These are phyloP conservation scores for Enteromius anoplus DNA, from an alignment of 2,797 vertebrate genomes.

Conservation along the genomic window DNA sequence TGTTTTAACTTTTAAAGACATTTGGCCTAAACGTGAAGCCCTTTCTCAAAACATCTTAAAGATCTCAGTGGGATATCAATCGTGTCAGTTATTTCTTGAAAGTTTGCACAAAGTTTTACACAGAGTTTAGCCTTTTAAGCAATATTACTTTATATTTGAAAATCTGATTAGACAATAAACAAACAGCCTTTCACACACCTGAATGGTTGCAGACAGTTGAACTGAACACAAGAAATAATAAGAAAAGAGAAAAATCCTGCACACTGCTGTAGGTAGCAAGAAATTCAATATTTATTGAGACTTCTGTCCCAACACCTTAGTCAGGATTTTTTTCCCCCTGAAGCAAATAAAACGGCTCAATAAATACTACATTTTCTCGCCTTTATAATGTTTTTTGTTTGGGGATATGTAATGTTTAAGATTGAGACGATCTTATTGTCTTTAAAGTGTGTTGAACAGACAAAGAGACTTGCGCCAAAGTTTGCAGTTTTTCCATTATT, in stretches of 20 bases:
- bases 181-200: not conserved
- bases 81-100: not conserved
- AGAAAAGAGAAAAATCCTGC: not conserved
- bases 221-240: not conserved
- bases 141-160: slow-evolving; percentile 31
- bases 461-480: slow-evolving; percentile 11
- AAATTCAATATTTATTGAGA: not conserved
- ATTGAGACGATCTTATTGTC: not conserved
- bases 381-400: not conserved
- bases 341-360: not conserved
- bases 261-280: not conserved
- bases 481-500: slow-evolving; percentile 35
- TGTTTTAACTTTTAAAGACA: slow-evolving; percentile 3
- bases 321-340: not conserved
- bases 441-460: not conserved
- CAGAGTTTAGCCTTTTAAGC: slow-evolving; percentile 8
- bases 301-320: not conserved
- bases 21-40: not conserved
- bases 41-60: slow-evolving; percentile 14
- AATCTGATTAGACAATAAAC: not conserved
- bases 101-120: slow-evolving; percentile 23
- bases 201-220: not conserved
- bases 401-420: not conserved
- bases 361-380: not conserved
- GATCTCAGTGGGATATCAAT: not conserved